phyloP scores from a whole-genome alignment of 2,888 invertebrate species.

The Serrognathus titanus region DNA sequence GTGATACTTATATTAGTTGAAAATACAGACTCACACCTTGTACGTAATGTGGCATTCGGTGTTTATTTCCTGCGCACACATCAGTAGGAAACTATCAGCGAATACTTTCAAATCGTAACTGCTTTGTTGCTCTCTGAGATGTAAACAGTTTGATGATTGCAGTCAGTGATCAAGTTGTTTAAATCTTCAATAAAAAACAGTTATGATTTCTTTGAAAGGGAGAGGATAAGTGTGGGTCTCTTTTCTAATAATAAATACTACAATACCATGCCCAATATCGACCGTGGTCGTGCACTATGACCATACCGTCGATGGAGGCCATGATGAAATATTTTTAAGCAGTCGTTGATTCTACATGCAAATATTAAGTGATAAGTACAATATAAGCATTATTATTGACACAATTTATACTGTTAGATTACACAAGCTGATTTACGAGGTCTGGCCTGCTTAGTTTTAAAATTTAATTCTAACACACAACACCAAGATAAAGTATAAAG shows the following conservation, averaged over 20 bases:
- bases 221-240: not conserved
- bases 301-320: constrained; percentile 34
- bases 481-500: constrained; percentile 50
- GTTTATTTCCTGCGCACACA: constrained; percentile 39
- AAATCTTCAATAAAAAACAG: constrained; percentile 4
- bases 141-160: too few relatives aligned
- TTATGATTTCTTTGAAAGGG: not conserved
- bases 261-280: constrained; percentile 27
- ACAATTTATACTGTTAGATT: constrained; percentile 13
- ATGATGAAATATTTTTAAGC: constrained; percentile 23
- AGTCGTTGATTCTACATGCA: constrained; percentile 25
- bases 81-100: constrained; percentile 38
- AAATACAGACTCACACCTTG: constrained; percentile 6
- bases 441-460: constrained; percentile 22
- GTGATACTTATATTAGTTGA: constrained; percentile 21
- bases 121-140: constrained; percentile 2
- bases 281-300: constrained; percentile 36
- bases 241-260: constrained; percentile 3
- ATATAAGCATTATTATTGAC: constrained; percentile 21
- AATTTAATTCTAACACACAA: constrained; percentile 46
- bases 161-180: too few relatives aligned
- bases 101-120: constrained; percentile 27
- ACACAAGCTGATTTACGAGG: constrained; percentile 24
- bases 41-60: constrained; percentile 30
- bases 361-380: constrained; percentile 25